Base-by-base conservation (phyloP, 2,888 invertebrate species). In the Norana najaformis region DNA sequence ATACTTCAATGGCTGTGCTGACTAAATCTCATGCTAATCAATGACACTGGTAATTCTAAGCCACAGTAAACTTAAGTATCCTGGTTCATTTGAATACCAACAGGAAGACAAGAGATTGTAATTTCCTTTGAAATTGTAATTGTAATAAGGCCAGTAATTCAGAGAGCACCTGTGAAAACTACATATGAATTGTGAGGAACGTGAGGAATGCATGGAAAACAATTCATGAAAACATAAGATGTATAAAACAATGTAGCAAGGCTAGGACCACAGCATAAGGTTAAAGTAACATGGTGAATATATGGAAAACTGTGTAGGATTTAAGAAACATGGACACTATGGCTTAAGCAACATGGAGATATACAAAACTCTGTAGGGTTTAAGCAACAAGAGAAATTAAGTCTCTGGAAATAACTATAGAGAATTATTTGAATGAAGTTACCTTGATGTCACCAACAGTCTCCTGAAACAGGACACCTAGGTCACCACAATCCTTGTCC, bases 381-480 rank as follows among this genome's bases (percentile, higher is more conserved):
- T n/a, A 69, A 69, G 69, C n/a, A n/a, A n/a, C 69, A 69, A n/a
- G 69, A 13, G 30, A 69, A 30, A 69, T 69, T n/a, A 69, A 69
- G n/a, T 8, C n/a, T n/a, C 69, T 69, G 69, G 30, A 69, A 69
- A 69, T 69, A 4, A 69, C n/a, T 69, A n/a, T n/a, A 69, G 5
- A 69, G 69, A 69, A 69, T n/a, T 69, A 69, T n/a, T n/a, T 69
- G 2, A 69, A 69, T 69, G n/a, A 83, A 16, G 18, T 23, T 85
- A 85, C 85, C 85, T 85, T 85, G 85, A 85, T 85, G 37, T 85
- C 85, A 85, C 36, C 35, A 85, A 85, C 34, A 23, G 85, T 85
- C 16, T 85, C 85, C 37, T 85, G 85, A 85, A 85, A 85, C 36
- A 85, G 85, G 37, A 85, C 16, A 23, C 85, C 85, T 36, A 85